These are phyloP conservation scores for Rhinoderma darwinii DNA, from an alignment of 2,113 vertebrate genomes.

Conservation along the genomic window DNA sequence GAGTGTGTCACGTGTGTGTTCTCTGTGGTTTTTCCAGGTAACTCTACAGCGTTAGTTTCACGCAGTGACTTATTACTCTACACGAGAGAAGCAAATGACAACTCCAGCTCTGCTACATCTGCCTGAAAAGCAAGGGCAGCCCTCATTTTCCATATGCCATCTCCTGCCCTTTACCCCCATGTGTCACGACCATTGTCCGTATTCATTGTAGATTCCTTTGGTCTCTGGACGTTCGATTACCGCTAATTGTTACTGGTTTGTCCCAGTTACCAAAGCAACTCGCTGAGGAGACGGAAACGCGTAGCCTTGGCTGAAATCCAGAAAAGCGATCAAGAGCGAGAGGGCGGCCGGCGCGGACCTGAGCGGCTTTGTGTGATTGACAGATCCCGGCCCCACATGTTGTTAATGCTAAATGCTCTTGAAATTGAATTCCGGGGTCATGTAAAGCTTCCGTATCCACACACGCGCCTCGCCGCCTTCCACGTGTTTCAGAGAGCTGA, in stretches of 20 bases:
- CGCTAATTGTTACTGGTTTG: not conserved
- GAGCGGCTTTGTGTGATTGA: not conserved
- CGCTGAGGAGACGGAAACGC: slow-evolving; percentile 2
- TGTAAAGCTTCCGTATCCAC: not conserved
- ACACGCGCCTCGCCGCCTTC: not conserved
- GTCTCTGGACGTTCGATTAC: not conserved
- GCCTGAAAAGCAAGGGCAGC: too few relatives aligned
- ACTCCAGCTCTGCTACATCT: too few relatives aligned
- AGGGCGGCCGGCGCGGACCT: not conserved
- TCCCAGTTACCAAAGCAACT: slow-evolving; percentile 18
- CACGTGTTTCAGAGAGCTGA: not conserved
- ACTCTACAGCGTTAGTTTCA: too few relatives aligned
- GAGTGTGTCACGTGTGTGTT: too few relatives aligned
- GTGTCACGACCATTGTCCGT: too few relatives aligned
- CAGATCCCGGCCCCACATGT: not conserved
- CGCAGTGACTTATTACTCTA: too few relatives aligned
- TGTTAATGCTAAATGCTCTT: not conserved
- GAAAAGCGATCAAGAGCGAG: not conserved
- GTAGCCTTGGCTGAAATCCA: not conserved
- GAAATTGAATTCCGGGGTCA: not conserved
- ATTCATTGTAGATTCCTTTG: too few relatives aligned
- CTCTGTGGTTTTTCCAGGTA: too few relatives aligned
- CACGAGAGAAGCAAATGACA: too few relatives aligned
- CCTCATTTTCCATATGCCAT: too few relatives aligned
- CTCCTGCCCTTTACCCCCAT: too few relatives aligned